Evolutionary conservation across 2,113 vertebrate genomes (phyloP).

Genomic region (Entomyzon cyanotis): DNA sequence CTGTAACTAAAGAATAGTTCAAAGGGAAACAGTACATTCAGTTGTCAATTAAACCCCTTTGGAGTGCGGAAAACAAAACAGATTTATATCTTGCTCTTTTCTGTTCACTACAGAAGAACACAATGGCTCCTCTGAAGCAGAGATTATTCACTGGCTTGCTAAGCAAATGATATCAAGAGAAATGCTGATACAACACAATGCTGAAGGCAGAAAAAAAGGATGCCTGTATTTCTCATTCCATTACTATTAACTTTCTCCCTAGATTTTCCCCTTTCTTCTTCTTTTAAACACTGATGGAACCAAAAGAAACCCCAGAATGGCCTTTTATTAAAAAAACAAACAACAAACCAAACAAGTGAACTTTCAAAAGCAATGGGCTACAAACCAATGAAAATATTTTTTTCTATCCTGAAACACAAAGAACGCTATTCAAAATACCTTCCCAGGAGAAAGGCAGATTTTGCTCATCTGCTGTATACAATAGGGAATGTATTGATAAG

Average conservation of each 20-base stretch:
- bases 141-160: background rate
- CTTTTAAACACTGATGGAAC: background rate
- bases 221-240: background rate
- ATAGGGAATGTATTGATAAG: background rate
- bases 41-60: background rate
- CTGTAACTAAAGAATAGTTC: background rate
- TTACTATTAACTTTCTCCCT: background rate
- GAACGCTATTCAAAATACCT: background rate
- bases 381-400: conserved; percentile 13
- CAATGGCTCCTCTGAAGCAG: background rate
- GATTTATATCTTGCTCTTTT: background rate
- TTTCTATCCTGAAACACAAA: background rate
- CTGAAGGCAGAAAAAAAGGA: background rate
- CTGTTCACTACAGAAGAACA: background rate
- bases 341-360: background rate
- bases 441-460: background rate
- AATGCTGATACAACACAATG: background rate
- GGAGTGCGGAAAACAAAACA: background rate
- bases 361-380: background rate
- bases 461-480: background rate
- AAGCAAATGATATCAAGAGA: background rate
- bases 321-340: background rate
- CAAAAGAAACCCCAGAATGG: background rate
- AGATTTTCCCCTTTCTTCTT: background rate
- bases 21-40: background rate